Evolutionary conservation across 37 sponge, comb jelly and placozoan species (phyloP).

Genomic region (Hexactinellida sp.): DNA sequence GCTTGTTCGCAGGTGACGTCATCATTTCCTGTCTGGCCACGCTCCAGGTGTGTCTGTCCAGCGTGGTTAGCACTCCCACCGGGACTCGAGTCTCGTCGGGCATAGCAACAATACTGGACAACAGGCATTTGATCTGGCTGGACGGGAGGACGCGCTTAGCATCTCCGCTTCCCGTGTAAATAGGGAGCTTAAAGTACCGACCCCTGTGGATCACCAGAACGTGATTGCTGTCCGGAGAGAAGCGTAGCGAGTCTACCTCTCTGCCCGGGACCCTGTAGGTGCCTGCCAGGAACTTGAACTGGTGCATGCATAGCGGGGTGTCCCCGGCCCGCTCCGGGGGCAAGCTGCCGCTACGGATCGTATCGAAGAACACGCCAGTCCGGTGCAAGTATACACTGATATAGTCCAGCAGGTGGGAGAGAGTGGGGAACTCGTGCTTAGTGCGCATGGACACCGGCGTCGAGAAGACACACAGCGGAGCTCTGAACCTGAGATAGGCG

Average conservation of each 20-base stretch:
- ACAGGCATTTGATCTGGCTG: not conserved
- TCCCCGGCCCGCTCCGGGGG: slow-evolving; percentile 37
- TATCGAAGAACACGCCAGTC: not conserved
- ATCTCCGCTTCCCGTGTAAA: not conserved
- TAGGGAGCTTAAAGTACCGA: not conserved
- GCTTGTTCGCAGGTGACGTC: slow-evolving; percentile 44
- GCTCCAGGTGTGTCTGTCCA: slow-evolving; percentile 65
- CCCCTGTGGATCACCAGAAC: slow-evolving; percentile 48
- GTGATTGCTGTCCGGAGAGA: slow-evolving; percentile 37
- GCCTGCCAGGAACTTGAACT: slow-evolving; percentile 32
- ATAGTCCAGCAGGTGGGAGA: not conserved
- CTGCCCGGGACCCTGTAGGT: slow-evolving; percentile 39
- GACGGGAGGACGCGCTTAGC: not conserved
- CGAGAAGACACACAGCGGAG: slow-evolving; percentile 38
- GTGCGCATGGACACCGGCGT: slow-evolving; percentile 27
- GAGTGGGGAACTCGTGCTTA: not conserved
- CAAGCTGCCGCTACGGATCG: slow-evolving; percentile 25
- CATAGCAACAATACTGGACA: not conserved
- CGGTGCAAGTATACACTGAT: not conserved
- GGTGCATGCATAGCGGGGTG: slow-evolving; percentile 53
- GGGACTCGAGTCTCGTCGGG: slow-evolving; percentile 21
- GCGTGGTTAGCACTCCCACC: slow-evolving; percentile 59
- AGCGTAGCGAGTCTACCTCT: slow-evolving; percentile 25
- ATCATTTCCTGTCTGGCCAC: slow-evolving; percentile 42
- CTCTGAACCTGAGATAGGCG: slow-evolving; percentile 61